A percentile compares a stretch with the other conserved stretches of the same genome.
phyloP scores from a whole-genome alignment of 1,140 invertebrate genomes.

The Pseudachorutes palmiensis region DNA sequence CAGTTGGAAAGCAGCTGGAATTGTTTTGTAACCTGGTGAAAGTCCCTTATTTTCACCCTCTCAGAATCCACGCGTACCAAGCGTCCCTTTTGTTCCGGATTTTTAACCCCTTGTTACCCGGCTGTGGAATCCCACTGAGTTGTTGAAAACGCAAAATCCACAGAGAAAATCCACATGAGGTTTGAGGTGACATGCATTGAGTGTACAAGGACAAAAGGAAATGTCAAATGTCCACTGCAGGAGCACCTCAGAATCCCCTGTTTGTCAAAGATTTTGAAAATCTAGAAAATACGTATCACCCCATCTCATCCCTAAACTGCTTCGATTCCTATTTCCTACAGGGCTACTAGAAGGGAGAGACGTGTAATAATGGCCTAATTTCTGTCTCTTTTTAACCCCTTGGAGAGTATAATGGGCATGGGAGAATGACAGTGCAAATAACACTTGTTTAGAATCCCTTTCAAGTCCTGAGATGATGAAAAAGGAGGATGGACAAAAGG shows the following conservation, averaged over 20 bases:
- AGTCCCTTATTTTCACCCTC: not conserved
- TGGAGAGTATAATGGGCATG: not conserved
- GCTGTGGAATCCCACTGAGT: not conserved
- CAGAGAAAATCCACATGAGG: not conserved
- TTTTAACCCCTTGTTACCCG: not conserved
- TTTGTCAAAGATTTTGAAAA: not conserved
- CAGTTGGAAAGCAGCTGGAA: too few relatives aligned
- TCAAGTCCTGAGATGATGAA: slow-evolving; percentile 18
- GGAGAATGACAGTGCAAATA: slow-evolving; percentile 38
- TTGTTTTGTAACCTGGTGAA: too few relatives aligned
- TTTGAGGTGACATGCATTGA: not conserved
- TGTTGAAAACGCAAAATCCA: not conserved
- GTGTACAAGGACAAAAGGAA: slow-evolving; percentile 8
- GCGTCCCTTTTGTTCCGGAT: slow-evolving; percentile 5
- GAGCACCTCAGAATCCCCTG: too few relatives aligned
- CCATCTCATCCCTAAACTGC: too few relatives aligned
- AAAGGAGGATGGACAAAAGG: slow-evolving; percentile 28
- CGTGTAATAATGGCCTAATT: slow-evolving; percentile 36
- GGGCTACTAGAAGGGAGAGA: not conserved
- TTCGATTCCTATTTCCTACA: too few relatives aligned
- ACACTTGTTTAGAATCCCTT: slow-evolving; percentile 36
- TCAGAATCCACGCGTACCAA: not conserved
- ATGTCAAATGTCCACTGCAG: not conserved
- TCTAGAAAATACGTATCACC: too few relatives aligned
- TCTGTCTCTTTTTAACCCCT: slow-evolving; percentile 35